Evolutionary conservation across 2,113 vertebrate genomes (phyloP), one percentile per base, ranked within the genome.

Genomic region (Megaptera novaeangliae): DNA sequence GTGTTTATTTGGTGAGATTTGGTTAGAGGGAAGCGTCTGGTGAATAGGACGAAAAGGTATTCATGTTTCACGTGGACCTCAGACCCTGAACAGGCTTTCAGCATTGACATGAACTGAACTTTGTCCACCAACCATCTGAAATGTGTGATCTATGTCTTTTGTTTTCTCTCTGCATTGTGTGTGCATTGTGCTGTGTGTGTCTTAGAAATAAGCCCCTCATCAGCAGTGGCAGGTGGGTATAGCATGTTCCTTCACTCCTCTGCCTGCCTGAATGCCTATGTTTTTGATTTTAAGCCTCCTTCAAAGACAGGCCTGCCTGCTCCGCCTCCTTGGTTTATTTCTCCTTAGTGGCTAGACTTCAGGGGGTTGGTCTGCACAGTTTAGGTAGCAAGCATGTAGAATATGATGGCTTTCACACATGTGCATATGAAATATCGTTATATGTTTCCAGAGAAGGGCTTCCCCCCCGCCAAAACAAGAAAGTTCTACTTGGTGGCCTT

Each of bases 121-220:
- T 94, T 95, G 95, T 97, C 97, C 97, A 96, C 95, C 97, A 98
- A 97, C 97, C 98, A 98, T 98, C 98, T 98, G 94, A 97, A 98
- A 98, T 97, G 97, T 98, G 98, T 98, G 97, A 98, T 98, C 96
- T 98, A 93, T 98, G 95, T 98, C 96, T 98, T 97, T 82, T 98
- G 97, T 98, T 97, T 97, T 80, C 97, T 98, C 97, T 97, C 93
- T 97, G 97, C 96, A 97, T 97, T 95, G 87, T 98, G 97, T 98
- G 97, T 98, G 95, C 98, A 98, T 98, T 97, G 98, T 98, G 97
- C 98, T 98, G 97, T 98, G 97, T 98, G 97, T 98, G 98, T 98
- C 98, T 98, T 98, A 98, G 98, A 98, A 98, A 98, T 98, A 98
- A 98, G 96, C 97, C 97, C 98, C 95, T 95, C 98, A 96, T 94